Conservation (phyloP, 2,113 vertebrate genomes). For the Thalassarche chlororhynchos region DNA sequence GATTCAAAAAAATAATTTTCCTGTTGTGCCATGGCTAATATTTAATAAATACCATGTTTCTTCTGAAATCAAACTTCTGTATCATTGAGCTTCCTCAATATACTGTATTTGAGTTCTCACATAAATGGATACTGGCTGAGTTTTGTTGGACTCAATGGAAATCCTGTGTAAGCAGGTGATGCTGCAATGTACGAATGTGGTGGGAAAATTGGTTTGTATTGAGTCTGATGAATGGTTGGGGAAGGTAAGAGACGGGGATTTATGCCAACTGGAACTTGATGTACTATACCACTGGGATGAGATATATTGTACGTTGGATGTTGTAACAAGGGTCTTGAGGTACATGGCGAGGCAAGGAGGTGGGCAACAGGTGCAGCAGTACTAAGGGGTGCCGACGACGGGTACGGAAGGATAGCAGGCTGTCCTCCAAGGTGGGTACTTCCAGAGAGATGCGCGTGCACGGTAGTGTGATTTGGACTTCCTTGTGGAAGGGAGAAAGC, state of each 20-base stretch:
- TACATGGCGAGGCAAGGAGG: slow-evolving; percentile 91
- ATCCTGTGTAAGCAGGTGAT: slow-evolving; percentile 92
- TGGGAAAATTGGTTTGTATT: slow-evolving; percentile 93
- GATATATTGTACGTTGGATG: slow-evolving; percentile 85
- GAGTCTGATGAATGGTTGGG: slow-evolving; percentile 93
- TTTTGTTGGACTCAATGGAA: slow-evolving; percentile 96
- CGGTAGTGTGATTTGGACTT: slow-evolving; percentile 87
- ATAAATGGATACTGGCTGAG: slow-evolving; percentile 98
- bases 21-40: slow-evolving; percentile 96
- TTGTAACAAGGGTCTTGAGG: slow-evolving; percentile 89
- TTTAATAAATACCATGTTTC: slow-evolving; percentile 87
- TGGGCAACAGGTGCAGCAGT: slow-evolving; percentile 90
- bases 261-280: slow-evolving; percentile 94
- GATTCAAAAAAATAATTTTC: slow-evolving; percentile 95
- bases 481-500: slow-evolving; percentile 91
- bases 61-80: slow-evolving; percentile 57
- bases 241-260: slow-evolving; percentile 93
- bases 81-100: slow-evolving; percentile 67
- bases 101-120: slow-evolving; percentile 75
- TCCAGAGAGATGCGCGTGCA: slow-evolving; percentile 83
- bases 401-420: slow-evolving; percentile 88
- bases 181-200: slow-evolving; percentile 93
- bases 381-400: slow-evolving; percentile 84
- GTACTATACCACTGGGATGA: slow-evolving; percentile 87
- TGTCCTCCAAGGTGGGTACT: slow-evolving; percentile 80